These are phyloP conservation scores for Gryllus longicercus DNA, from an alignment of 2,888 invertebrate species.

Conservation along the genomic window DNA sequence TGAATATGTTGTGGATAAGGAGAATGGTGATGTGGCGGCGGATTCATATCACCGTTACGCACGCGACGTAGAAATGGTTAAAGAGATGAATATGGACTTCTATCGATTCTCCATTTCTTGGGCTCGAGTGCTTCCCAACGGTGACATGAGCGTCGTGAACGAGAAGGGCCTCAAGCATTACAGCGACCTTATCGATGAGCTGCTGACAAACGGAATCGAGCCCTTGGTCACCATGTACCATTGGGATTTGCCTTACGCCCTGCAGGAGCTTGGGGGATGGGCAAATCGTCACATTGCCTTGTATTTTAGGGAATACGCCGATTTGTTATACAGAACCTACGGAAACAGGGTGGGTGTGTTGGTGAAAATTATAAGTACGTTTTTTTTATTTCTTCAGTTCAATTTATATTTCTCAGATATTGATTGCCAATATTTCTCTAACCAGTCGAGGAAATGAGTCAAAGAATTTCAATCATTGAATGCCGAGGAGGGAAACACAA, in stretches of 20 bases:
- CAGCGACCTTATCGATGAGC: slow-evolving; percentile 44
- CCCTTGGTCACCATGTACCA: slow-evolving; percentile 43
- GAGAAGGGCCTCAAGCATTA: slow-evolving; percentile 46
- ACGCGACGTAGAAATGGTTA: neutral
- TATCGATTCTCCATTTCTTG: slow-evolving; percentile 29
- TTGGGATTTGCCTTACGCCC: slow-evolving; percentile 53
- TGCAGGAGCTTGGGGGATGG: slow-evolving; percentile 58
- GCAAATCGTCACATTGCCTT: slow-evolving; percentile 62
- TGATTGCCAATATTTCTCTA: no score
- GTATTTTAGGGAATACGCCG: slow-evolving; percentile 61
- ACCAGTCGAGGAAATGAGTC: no score
- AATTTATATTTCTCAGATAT: no score
- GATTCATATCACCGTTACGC: neutral
- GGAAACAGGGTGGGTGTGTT: slow-evolving; percentile 45
- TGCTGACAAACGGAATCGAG: slow-evolving; percentile 44
- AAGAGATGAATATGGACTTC: slow-evolving; percentile 25
- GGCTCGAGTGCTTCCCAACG: slow-evolving; percentile 28
- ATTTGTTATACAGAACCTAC: slow-evolving; percentile 52
- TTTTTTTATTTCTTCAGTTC: no score
- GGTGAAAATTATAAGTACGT: no score
- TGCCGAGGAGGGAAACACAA: no score
- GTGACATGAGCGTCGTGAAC: slow-evolving; percentile 26
- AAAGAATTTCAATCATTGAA: no score
- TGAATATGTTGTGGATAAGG: slow-evolving; percentile 57
- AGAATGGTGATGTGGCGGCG: neutral